Percentiles rank a stretch among this genome's conserved stretches.
These are phyloP conservation scores for Epinotia ramella DNA, from an alignment of 2,888 invertebrate species.

Conservation along the genomic window DNA sequence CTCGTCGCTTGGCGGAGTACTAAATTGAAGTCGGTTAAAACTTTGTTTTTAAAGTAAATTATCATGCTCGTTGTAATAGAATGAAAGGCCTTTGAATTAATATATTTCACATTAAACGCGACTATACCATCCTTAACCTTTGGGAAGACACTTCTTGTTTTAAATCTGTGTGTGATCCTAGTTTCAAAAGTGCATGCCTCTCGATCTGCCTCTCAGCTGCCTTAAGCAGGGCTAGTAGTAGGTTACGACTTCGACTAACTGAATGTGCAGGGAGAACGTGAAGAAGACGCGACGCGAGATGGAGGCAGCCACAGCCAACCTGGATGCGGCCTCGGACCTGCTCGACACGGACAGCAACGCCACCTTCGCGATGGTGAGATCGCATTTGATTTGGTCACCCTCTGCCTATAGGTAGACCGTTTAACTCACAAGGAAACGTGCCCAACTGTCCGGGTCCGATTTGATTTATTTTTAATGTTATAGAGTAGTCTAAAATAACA, in stretches of 20 bases:
- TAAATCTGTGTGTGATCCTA: background rate
- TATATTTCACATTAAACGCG: background rate
- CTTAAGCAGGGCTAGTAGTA: background rate
- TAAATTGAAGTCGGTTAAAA: no score
- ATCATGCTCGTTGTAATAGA: no score
- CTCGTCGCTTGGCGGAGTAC: no score
- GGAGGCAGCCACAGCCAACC: conserved; percentile 93
- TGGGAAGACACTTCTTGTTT: background rate
- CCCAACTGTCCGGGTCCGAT: no score
- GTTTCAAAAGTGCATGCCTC: conserved; percentile 12
- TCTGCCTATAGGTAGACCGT: no score
- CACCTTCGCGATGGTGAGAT: conserved; percentile 96
- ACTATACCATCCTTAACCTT: background rate
- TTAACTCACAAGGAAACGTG: no score
- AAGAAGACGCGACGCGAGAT: conserved; percentile 95
- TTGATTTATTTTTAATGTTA: no score
- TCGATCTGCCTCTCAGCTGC: conserved; percentile 3
- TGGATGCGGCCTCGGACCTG: conserved; percentile 94
- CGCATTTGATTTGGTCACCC: conserved; percentile 52
- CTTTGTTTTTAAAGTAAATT: no score
- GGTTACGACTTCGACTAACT: background rate
- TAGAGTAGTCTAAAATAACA: no score
- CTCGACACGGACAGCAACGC: conserved; percentile 95
- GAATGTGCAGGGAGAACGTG: conserved; percentile 88
- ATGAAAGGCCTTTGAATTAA: no score